Conservation (phyloP, 2,888 invertebrate species). For the Acronicta aceris region DNA sequence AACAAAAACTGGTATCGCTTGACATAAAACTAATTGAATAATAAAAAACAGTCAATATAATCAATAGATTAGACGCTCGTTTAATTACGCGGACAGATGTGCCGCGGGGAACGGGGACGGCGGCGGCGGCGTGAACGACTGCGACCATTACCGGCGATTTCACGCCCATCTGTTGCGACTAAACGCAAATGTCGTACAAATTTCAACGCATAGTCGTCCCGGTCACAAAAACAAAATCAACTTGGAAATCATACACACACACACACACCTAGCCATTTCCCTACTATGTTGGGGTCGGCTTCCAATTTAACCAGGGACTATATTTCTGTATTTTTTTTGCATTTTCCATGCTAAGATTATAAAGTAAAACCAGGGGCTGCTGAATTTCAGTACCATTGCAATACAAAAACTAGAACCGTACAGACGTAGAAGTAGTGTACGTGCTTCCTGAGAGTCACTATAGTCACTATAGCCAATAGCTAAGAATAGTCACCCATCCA, state of each 20-base stretch:
- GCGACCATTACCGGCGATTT: conserved; percentile 61
- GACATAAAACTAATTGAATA: conserved; percentile 48
- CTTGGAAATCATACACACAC: not conserved
- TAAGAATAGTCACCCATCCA: no score
- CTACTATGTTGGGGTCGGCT: no score
- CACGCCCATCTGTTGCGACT: conserved; percentile 67
- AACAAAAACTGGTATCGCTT: conserved; percentile 33
- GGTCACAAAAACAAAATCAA: not conserved
- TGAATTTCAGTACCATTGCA: no score
- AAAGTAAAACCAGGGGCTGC: no score
- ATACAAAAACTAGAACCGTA: no score
- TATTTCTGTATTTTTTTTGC: no score
- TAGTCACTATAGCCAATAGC: no score
- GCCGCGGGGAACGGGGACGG: conserved; percentile 26
- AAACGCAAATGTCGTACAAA: conserved; percentile 38
- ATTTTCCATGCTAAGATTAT: no score
- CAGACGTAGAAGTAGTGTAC: no score
- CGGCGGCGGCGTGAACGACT: conserved; percentile 4
- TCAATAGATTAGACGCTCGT: conserved; percentile 44
- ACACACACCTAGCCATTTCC: no score
- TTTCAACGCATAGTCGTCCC: not conserved
- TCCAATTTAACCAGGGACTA: no score
- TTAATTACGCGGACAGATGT: conserved; percentile 44
- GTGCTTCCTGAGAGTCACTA: no score
- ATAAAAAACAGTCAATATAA: conserved; percentile 43